Evolutionary conservation across 2,113 vertebrate genomes (phyloP), one percentile per base, ranked within the genome.

Genomic region (human (Homo sapiens)): DNA sequence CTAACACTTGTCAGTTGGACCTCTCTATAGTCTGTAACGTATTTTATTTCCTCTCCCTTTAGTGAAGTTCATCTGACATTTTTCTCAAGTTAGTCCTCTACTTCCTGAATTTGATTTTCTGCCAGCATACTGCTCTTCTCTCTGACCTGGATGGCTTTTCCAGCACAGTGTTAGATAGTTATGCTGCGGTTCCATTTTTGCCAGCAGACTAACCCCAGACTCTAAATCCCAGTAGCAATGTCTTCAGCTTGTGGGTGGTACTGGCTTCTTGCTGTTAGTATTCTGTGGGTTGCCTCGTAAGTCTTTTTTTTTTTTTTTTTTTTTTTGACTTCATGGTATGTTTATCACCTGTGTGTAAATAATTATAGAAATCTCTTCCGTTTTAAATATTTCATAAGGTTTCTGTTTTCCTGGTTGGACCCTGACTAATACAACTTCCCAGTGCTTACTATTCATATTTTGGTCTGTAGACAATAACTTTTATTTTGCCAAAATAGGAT

Each of bases 211-310:
- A 50, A 3, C 22, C 8, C 18, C 20, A 35, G 35, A 12, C 7
- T 1, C 12, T 14, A 43, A 25, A 12, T 7, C 14, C 14, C n/a
- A 30, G 2, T 3, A 90, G 16, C 7, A 2, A 18, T 23, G 30
- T 3, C 22, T 30, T 50, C 45, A 78, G 32, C 40, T 8, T 73
- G 43, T 38, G 5, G 11, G 30, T 68, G 5, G 18, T 23, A 12
- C 10, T 22, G 8, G 13, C 61, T 61, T 50, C 23, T 20, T 38
- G 8, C 30, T 66, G 18, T 76, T 66, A 43, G 23, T 57, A 55
- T 22, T 84, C 40, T 68, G 6, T 14, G 11, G 6, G n/a, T 40
- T 52, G 17, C 57, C 35, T 66, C 23, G 23, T 17, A 7, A 68
- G 5, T 5, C 16, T 20, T 73, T 70, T 84, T 75, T 30, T 61